Evolutionary conservation across 2,797 vertebrate species (phyloP).

Genomic region (Phrynocephalus vlangalii): DNA sequence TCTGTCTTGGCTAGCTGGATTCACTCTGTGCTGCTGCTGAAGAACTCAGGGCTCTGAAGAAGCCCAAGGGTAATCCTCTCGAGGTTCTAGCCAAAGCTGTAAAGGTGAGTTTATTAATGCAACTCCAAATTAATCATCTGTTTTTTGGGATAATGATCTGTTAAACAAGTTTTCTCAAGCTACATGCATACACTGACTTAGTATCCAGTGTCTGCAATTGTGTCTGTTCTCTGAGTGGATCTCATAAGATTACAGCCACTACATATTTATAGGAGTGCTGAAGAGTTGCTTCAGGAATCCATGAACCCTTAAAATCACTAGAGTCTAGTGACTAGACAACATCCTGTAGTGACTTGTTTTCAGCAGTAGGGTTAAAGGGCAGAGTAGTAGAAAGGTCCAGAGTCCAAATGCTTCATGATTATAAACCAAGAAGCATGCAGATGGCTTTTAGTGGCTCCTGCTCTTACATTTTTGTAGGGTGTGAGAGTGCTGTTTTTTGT

Average conservation of each 20-base stretch:
- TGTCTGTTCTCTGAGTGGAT: neutral
- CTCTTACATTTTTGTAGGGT: neutral
- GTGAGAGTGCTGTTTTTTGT: neutral
- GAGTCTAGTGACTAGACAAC: no score
- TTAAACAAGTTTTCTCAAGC: neutral
- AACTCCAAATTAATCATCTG: neutral
- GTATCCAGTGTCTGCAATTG: neutral
- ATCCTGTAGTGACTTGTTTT: neutral
- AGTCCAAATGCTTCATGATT: neutral
- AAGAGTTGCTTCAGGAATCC: neutral
- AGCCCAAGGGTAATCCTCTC: constrained; percentile 72
- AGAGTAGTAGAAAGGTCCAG: neutral
- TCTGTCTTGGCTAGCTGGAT: constrained; percentile 82
- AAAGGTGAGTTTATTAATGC: constrained; percentile 76
- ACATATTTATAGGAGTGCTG: neutral
- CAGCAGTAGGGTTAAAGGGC: neutral
- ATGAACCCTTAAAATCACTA: neutral
- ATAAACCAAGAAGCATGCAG: neutral
- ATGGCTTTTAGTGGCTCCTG: neutral
- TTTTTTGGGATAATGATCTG: rapidly evolving
- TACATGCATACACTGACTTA: neutral
- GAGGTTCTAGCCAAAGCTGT: constrained; percentile 80
- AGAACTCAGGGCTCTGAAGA: constrained; percentile 81
- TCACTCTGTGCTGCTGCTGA: constrained; percentile 87
- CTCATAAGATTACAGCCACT: neutral